phyloP scores from a whole-genome alignment of 64 coral and sea anemone genomes.

The Montipora sp. region DNA sequence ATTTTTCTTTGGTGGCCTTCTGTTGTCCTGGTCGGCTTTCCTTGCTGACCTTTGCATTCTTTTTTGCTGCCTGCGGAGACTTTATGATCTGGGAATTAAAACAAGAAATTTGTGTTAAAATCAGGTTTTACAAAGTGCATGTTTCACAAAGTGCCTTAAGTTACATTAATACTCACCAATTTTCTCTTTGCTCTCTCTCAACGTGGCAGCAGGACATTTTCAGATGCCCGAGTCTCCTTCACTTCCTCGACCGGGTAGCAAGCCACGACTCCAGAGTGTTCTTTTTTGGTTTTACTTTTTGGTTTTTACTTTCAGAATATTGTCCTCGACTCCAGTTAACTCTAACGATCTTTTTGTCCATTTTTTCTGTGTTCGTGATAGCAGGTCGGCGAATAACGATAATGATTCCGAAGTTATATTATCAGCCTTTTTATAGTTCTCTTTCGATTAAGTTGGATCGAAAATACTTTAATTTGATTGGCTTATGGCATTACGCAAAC shows the following conservation, averaged over 20 bases:
- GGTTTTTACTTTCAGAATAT: slow-evolving; percentile 4
- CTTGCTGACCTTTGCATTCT: neutral
- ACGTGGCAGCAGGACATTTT: neutral
- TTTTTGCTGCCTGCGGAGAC: neutral
- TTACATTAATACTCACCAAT: neutral
- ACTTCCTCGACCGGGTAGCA: neutral
- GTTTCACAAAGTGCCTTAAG: neutral
- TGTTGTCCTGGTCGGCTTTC: neutral
- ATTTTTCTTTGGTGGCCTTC: too few species aligned
- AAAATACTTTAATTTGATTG: too few species aligned
- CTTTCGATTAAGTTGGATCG: too few species aligned
- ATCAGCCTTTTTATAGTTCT: too few species aligned
- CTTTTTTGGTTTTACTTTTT: slow-evolving; percentile 3
- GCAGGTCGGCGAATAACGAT: neutral
- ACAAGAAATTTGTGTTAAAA: neutral
- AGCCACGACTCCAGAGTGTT: neutral
- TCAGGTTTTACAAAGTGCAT: neutral
- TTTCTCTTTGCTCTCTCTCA: neutral
- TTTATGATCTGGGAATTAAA: neutral
- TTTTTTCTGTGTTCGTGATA: neutral
- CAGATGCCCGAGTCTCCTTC: neutral
- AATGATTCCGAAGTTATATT: too few species aligned
- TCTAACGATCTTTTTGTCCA: neutral
- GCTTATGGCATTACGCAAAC: too few species aligned
- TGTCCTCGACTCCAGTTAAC: neutral